Evolutionary conservation across 2,797 vertebrate species (phyloP), one percentile per base, ranked within the genome.

Genomic region (Lepilemur ruficaudatus): DNA sequence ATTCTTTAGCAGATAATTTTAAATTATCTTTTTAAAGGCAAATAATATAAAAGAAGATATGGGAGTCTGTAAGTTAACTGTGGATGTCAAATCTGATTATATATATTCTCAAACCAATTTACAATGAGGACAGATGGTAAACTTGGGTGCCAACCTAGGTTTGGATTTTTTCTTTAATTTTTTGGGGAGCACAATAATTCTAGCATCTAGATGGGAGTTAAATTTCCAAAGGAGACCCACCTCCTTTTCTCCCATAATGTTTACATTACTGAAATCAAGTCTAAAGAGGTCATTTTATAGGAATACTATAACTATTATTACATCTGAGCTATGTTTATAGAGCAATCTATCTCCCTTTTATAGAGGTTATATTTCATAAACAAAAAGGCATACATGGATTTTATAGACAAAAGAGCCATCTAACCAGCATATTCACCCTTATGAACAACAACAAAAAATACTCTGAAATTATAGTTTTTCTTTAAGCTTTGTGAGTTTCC

Each of bases 401-500:
- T 93, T 72, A 73, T 13, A 59, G 59, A 69, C 12, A 70, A 80
- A 93, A 78, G 18, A 85, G 12, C 4, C 18, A 59, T 38, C 59
- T 91, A 70, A 10, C 61, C 15, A 83, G 11, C 13, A 72, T 38
- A 75, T 46, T 55, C 17, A 84, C 2, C 0, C 78, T 93, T 93
- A 94, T 30, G 7, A 55, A 90, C 55, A 63, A 23, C 63, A 67
- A 28, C 7, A 55, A 92, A 41, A 76, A 76, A 28, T 67, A 25
- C 76, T 94, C 78, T 81, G 32, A 95, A 93, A 96, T 83, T 83
- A 82, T 0, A 20, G 25, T 84, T 84, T 88, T 28, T 93, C 67
- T 87, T 48, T 79, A 82, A 96, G 28, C 23, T 89, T 95, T 57
- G n/a, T 69, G 41, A 92, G 32, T 85, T 87, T n/a, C 46, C 28